Evolutionary conservation across 2,888 invertebrate species (phyloP).

Genomic region (Dicroscelio sp.): DNA sequence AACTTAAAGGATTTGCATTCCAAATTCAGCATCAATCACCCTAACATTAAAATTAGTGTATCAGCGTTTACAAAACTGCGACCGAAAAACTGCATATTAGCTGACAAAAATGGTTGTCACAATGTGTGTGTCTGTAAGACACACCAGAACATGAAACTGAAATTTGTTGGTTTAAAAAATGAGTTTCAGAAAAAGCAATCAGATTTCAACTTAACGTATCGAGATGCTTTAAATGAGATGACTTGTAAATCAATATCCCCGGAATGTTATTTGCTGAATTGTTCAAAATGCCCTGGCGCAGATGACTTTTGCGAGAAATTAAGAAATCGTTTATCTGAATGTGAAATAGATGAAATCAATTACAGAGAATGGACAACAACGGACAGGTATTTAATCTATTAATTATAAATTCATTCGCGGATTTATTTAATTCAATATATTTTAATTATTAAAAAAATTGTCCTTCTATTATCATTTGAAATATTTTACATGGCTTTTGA

Average conservation of each 20-base stretch:
- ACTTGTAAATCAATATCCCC: background rate
- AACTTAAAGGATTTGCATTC: constrained; percentile 32
- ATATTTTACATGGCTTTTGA: too few relatives aligned
- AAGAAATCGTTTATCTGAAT: background rate
- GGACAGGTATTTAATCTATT: background rate
- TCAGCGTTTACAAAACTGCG: background rate
- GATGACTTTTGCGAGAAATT: background rate
- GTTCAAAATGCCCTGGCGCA: constrained; percentile 2
- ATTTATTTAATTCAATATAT: background rate
- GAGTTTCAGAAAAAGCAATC: constrained; percentile 29
- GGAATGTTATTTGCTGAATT: constrained; percentile 22
- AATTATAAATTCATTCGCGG: background rate
- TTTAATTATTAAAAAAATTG: background rate
- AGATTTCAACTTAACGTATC: background rate
- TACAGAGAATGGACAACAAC: constrained; percentile 32
- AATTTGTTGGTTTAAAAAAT: constrained; percentile 40
- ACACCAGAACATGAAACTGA: constrained; percentile 37
- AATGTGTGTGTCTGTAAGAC: constrained; percentile 36
- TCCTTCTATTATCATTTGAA: too few relatives aligned
- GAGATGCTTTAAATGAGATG: constrained; percentile 10
- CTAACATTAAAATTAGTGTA: constrained; percentile 2
- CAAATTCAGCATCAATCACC: constrained; percentile 19
- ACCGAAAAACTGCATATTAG: constrained; percentile 36
- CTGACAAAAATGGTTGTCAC: constrained; percentile 19
- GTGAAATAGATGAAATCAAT: background rate